A percentile compares a stretch with the other conserved stretches of the same genome.
These are phyloP conservation scores for Seira ritae DNA, from an alignment of 2,888 invertebrate genomes.

Conservation along the genomic window DNA sequence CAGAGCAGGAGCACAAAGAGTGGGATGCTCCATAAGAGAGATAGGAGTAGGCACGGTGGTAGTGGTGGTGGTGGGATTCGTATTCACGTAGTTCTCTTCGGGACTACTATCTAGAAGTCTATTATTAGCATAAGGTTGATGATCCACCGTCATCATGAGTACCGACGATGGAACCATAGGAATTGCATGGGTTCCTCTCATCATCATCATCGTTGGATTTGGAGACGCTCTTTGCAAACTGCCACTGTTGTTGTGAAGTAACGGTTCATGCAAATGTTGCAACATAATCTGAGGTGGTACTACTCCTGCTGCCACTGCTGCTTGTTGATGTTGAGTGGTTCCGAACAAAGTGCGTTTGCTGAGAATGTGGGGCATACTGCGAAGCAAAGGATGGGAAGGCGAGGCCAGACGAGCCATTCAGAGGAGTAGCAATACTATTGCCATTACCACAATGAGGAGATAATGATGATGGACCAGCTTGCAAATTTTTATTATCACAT, in stretches of 20 bases:
- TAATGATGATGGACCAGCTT: not conserved
- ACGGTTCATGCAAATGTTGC: not conserved
- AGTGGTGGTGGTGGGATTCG: not conserved
- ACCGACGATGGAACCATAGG: slow-evolving; percentile 1
- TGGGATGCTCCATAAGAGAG: not conserved
- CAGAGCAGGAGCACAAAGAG: slow-evolving; percentile 15
- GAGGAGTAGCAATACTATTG: no score
- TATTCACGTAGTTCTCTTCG: slow-evolving; percentile 48
- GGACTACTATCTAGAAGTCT: slow-evolving; percentile 29
- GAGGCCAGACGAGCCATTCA: not conserved
- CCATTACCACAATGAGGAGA: slow-evolving; percentile 24
- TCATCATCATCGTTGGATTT: not conserved
- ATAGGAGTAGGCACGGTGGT: no score
- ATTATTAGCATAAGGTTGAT: slow-evolving; percentile 62
- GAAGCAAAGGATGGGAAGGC: not conserved
- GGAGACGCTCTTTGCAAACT: slow-evolving; percentile 2
- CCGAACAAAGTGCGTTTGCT: slow-evolving; percentile 21
- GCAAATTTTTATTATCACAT: slow-evolving; percentile 28
- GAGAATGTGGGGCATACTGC: slow-evolving; percentile 23
- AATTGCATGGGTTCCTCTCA: slow-evolving; percentile 9
- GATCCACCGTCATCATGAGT: slow-evolving; percentile 30
- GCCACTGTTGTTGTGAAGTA: slow-evolving; percentile 16
- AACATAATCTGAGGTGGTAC: not conserved
- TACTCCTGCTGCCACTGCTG: not conserved
- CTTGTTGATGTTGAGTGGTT: slow-evolving; percentile 20